Evolutionary conservation across 2,113 vertebrate genomes (phyloP), one percentile per base, ranked within the genome.

Genomic region (Etia nguti): DNA sequence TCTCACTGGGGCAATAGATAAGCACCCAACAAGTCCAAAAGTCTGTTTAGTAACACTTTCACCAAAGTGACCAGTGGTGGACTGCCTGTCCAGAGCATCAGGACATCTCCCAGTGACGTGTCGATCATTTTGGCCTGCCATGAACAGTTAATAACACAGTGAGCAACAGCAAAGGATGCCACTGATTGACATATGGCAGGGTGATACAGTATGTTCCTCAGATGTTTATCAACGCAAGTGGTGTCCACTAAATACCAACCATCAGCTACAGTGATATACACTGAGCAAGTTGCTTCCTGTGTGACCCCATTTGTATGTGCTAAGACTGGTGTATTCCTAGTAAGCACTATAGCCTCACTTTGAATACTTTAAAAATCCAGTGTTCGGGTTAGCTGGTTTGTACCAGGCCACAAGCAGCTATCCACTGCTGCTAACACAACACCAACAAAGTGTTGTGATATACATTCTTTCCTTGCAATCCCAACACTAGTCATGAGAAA

Each of bases 301-400:
- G 2, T 68, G n/a, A 38, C 31, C 31, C 1, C 36, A 8, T 41
- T 0, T 68, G 36, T 15, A 0, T 68, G 62, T 24, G 11, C 62
- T 41, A 56, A 12, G n/a, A 56, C 11, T 56, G 22, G 10, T 56
- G 54, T 24, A 41, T 68, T 41, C 62, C n/a, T 24, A 68, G n/a
- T 41, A 13, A 41, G 36, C n/a, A 60, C 0, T 60, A 60, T 34
- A 4, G 59, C 59, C 34, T 62, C 59, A 62, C 38, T 24, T 70
- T 43, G 65, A 13, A 70, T 43, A 70, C 38, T 43, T 43, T 70
- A 38, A 70, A 43, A 70, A 24, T 16, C n/a, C 0, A 43, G 65
- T 73, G 38, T 6, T 26, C 38, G 26, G 38, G 65, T 46, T 6
- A 15, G 6, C 5, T 73, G 65, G 22, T 70, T 43, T 24, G 5